Evolutionary conservation across 2,113 vertebrate genomes (phyloP).

Genomic region (Dipodomys merriami): DNA sequence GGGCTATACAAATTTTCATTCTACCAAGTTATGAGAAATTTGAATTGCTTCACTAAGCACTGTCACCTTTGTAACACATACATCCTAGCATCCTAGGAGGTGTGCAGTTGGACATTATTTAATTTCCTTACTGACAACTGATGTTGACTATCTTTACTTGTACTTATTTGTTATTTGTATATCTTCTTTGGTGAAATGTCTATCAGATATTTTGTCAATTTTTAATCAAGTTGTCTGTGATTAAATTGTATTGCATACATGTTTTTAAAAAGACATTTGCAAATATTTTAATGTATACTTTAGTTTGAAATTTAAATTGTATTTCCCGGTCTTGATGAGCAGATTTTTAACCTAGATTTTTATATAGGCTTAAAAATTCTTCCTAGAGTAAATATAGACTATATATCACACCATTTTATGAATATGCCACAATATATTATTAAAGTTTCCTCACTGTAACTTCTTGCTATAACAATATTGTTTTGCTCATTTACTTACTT

Average conservation of each 20-base stretch:
- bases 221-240: not conserved
- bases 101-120: not conserved
- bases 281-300: not conserved
- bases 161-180: not conserved
- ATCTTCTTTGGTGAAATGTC: not conserved
- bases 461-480: not conserved
- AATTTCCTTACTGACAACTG: not conserved
- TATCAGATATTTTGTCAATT: not conserved
- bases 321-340: not conserved
- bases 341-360: not conserved
- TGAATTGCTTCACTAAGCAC: not conserved
- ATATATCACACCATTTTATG: not conserved
- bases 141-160: not conserved
- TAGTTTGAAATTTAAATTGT: not conserved
- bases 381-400: not conserved
- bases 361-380: too few relatives aligned
- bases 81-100: not conserved
- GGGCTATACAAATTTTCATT: not conserved
- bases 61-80: not conserved
- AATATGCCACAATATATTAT: not conserved
- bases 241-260: not conserved
- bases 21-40: not conserved
- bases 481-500: not conserved
- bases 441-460: not conserved
- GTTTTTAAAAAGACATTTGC: not conserved